Evolutionary conservation across 2,888 invertebrate species (phyloP).

Genomic region (Eupithecia dodoneata): DNA sequence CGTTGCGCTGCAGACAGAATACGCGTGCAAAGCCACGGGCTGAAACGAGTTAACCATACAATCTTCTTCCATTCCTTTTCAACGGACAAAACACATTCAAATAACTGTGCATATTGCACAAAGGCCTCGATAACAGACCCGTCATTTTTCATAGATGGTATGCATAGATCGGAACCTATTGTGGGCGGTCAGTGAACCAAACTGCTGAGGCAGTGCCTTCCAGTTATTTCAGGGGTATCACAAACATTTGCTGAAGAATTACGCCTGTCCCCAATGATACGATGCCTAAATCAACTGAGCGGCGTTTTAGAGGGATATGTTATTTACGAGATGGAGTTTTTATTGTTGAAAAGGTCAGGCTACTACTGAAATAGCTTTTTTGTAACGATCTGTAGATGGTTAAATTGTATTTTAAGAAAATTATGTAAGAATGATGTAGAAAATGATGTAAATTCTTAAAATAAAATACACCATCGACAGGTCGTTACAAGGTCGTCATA

Average conservation of each 20-base stretch:
- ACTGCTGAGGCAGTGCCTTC: conserved; percentile 24
- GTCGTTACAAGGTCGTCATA: too few relatives aligned
- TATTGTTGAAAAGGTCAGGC: neutral
- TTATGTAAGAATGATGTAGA: too few relatives aligned
- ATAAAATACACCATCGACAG: too few relatives aligned
- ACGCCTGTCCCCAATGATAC: conserved; percentile 31
- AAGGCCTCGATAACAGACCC: conserved; percentile 24
- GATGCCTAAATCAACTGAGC: conserved; percentile 33
- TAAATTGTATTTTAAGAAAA: neutral
- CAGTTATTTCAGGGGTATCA: conserved; percentile 29
- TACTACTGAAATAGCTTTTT: neutral
- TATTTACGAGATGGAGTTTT: conserved; percentile 16
- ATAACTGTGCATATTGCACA: conserved; percentile 13
- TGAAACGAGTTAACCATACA: neutral
- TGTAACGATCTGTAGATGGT: neutral
- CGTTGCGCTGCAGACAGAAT: too few relatives aligned
- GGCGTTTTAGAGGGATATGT: conserved; percentile 20
- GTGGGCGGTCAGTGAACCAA: conserved; percentile 19
- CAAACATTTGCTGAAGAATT: conserved; percentile 30
- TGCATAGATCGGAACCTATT: conserved; percentile 19
- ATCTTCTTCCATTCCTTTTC: neutral
- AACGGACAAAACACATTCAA: neutral
- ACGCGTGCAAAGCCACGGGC: too few relatives aligned
- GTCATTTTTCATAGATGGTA: conserved; percentile 25
- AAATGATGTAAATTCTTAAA: too few relatives aligned